Evolutionary conservation across 2,888 invertebrate genomes (phyloP), one percentile per base, ranked within the genome.

Genomic region (Erebia ligea): DNA sequence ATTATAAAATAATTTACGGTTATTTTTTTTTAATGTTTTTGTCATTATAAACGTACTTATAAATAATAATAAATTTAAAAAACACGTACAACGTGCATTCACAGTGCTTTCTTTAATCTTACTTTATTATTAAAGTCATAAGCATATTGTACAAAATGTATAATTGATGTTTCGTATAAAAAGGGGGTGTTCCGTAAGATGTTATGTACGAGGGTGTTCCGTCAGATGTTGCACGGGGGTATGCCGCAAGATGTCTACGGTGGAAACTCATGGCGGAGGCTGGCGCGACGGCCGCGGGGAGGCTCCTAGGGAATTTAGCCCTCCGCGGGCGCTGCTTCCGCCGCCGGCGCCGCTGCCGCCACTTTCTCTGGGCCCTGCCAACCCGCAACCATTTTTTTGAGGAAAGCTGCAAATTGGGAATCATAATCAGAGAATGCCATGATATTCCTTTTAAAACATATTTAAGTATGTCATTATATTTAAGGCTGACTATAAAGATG

Each of bases 331-430:
- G 79, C 81, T 79, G 90, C 91, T 84, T 87, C 89, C 69, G 90
- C 87, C 76, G 85, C 83, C 76, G 84, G 86, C 76, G 79, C 86
- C 69, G 78, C 83, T 67, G 79, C 84, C 67, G 76, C 84, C 63
- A 72, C 80, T 75, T 86, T 86, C 78, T 80, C 71, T 73, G 87
- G 45, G 66, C 74, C 74, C 67, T 72, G 86, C 89, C 93, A 91
- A 90, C 95, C 94, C 84, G 95, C 96, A 91, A 96, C 96, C 95
- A 98, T 96, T 95, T 95, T 96, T 94, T 96, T 96, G 91, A 98
- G 96, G 95, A 98, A 98, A 93, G 96, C 97, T 97, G 94, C 57
- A 84, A 82, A 80, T 71, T 61, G 71, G 68, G 73, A 62, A 52
- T 40, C 50, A 62, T 68, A 69, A 57, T 69, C 17, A 57, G 67